phyloP scores from a whole-genome alignment of 2,888 invertebrate genomes.

The Nysson spinosus region DNA sequence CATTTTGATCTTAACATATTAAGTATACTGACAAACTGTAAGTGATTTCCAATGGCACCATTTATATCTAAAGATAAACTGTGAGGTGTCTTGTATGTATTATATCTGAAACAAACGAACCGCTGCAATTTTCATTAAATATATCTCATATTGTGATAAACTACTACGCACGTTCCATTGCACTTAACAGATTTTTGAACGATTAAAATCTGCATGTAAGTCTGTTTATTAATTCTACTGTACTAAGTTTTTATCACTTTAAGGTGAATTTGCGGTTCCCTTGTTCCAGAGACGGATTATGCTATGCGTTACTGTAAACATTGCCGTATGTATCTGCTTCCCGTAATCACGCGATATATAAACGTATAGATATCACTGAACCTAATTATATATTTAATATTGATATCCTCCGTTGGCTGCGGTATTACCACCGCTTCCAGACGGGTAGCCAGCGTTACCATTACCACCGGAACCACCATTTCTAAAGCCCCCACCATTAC shows the following conservation, averaged over 20 bases:
- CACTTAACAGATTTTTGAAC: no score
- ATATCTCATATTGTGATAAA: neutral
- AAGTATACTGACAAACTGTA: conserved; percentile 3
- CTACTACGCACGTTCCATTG: no score
- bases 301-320: conserved; percentile 27
- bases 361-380: conserved; percentile 20
- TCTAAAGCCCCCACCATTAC: conserved; percentile 44
- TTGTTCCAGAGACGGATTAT: conserved; percentile 31
- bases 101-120: conserved; percentile 34
- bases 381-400: conserved; percentile 61
- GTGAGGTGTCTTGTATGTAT: conserved; percentile 36
- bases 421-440: conserved; percentile 73
- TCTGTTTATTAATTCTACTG: conserved; percentile 23
- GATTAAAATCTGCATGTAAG: no score
- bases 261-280: conserved; percentile 16
- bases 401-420: conserved; percentile 75
- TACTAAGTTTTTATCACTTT: conserved; percentile 12
- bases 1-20: conserved; percentile 1
- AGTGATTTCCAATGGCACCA: conserved; percentile 10
- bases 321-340: conserved; percentile 35
- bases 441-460: conserved; percentile 66
- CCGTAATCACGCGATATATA: conserved; percentile 29
- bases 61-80: conserved; percentile 24
- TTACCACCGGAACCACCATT: conserved; percentile 46
- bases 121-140: neutral